Percentiles rank a stretch among this genome's conserved stretches.
Evolutionary conservation across 2,113 vertebrate genomes (phyloP).

Genomic region (Rallus limicola): DNA sequence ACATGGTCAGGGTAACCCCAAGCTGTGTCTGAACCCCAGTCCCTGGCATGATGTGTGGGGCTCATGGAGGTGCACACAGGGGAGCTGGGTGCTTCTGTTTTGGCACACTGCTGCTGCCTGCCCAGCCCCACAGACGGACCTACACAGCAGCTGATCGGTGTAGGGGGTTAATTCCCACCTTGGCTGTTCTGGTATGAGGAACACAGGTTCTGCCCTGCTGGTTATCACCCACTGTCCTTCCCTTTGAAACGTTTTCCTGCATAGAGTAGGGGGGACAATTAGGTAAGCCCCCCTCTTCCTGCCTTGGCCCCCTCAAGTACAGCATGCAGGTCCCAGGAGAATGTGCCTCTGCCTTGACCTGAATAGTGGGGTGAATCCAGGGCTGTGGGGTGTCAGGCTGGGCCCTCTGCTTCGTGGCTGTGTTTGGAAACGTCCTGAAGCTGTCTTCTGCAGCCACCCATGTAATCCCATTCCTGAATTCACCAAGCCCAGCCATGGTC

Average conservation of each 20-base stretch:
- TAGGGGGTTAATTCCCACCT: neutral
- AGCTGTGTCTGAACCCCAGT: neutral
- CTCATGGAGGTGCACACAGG: neutral
- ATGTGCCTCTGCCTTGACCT: accelerated
- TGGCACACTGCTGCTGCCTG: no score
- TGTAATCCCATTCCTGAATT: neutral
- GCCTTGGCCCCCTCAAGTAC: neutral
- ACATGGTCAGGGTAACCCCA: neutral
- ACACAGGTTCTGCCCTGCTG: neutral
- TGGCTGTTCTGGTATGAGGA: neutral
- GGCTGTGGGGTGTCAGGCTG: neutral
- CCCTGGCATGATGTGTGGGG: no score
- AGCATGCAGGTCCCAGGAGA: no score
- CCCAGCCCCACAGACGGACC: neutral
- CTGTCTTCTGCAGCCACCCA: neutral
- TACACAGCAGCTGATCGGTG: neutral
- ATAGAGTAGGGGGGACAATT: neutral
- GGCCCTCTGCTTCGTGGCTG: neutral
- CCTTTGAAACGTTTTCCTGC: neutral
- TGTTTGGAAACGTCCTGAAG: neutral
- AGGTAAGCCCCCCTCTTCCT: neutral
- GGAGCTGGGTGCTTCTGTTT: neutral
- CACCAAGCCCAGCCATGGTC: neutral
- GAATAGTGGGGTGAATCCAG: neutral
- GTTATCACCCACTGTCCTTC: neutral